Evolutionary conservation across 2,888 invertebrate species (phyloP), one percentile per base, ranked within the genome.

Genomic region (Athetis lepigone): DNA sequence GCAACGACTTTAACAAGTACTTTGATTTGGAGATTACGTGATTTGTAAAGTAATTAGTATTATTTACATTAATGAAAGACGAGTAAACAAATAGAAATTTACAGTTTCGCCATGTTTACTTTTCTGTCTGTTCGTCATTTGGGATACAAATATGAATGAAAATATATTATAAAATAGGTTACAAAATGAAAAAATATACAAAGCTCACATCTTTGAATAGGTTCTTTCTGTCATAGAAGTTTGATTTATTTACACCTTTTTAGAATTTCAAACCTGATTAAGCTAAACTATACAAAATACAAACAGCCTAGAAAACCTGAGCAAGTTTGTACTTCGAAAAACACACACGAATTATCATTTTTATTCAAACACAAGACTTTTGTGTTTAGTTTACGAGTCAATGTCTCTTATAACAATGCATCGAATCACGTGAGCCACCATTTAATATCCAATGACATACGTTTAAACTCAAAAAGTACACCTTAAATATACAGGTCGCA

Each of bases 401-500:
- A 64, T 70, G 51, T 66, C 50, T 77, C 54, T 36, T 66, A 47
- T 57, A 77, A 77, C 70, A 76, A 77, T 76, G 61, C 52, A 77
- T 56, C 61, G 74, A 71, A 65, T 78, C 64, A 78, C 64, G 56
- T 67, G 71, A 67, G 27, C 59, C 43, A 45, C 59, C 56, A 70
- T 70, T 78, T 62, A 71, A 78, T 67, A 62, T 43, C 54, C 51
- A 62, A 77, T 63, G 64, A 70, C 67, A 75, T 67, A 70, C 60
- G 67, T 74, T 77, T 52, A 74, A 60, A 66, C 51, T 50, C 52
- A 45, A 52, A 60, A 33, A 64, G 49, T 62, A 42, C 70, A 62
- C 50, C 58, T 70, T 70, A 59, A 54, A 65, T 75, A 72, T 64
- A 77, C 77, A 75, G 61, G 60, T 59, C 49, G 65, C 40, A 87